phyloP scores from a whole-genome alignment of 2,113 vertebrate species.

The Alligator mississippiensis region DNA sequence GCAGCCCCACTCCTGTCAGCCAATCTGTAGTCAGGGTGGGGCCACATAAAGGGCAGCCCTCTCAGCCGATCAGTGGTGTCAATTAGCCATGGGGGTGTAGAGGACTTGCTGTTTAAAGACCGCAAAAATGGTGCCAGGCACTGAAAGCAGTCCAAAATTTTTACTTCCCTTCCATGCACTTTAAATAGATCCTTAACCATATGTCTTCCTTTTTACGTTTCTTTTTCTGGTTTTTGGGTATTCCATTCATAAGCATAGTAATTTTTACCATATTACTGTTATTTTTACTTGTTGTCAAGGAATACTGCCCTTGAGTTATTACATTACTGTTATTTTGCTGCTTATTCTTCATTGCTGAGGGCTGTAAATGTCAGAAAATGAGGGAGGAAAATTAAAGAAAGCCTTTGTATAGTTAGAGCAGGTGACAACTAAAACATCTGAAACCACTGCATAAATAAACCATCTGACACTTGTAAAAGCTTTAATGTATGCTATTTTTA shows the following conservation, averaged over 20 bases:
- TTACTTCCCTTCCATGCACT: no score
- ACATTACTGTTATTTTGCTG: not conserved
- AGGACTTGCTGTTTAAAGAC: no score
- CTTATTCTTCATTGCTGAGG: not conserved
- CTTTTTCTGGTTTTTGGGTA: not conserved
- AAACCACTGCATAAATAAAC: constrained; percentile 59
- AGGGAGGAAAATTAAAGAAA: not conserved
- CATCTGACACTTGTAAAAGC: constrained; percentile 48
- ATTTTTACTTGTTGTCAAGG: not conserved
- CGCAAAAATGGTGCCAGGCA: no score
- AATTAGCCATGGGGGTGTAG: no score
- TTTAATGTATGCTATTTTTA: constrained; percentile 49
- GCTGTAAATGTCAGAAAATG: not conserved
- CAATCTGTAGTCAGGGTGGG: no score
- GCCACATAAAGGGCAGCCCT: no score
- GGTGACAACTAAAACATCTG: constrained; percentile 33
- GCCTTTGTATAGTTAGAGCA: constrained; percentile 23
- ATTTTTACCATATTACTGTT: not conserved
- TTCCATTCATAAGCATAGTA: fast-evolving
- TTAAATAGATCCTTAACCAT: no score
- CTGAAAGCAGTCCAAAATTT: no score
- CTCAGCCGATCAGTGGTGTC: no score
- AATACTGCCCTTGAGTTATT: not conserved
- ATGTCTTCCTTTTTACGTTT: not conserved
- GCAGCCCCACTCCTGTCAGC: no score